Percentiles rank a stretch among this genome's conserved stretches.
Evolutionary conservation across 2,888 invertebrate genomes (phyloP).

Genomic region (Caenorhabditis angaria): DNA sequence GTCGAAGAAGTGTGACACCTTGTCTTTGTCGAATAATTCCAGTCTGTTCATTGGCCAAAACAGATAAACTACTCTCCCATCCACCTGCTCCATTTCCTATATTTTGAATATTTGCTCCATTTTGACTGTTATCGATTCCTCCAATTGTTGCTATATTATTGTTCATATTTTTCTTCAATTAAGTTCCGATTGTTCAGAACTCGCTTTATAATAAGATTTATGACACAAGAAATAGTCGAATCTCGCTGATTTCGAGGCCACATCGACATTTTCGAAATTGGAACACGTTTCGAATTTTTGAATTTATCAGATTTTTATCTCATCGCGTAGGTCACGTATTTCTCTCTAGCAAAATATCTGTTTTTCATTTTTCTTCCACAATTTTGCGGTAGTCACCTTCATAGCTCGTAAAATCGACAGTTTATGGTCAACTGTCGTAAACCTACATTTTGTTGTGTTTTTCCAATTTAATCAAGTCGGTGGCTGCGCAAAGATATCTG

Average conservation of each 20-base stretch:
- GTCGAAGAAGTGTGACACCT: conserved; percentile 37
- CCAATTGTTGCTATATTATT: not conserved
- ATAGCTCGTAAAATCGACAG: not conserved
- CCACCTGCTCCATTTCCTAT: too few species aligned
- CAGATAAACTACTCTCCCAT: conserved; percentile 38
- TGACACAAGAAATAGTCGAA: not conserved
- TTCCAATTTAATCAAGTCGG: not conserved
- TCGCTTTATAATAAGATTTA: not conserved
- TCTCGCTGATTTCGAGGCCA: not conserved
- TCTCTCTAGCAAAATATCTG: too few species aligned
- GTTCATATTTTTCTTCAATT: not conserved
- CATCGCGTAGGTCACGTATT: too few species aligned
- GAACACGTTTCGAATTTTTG: too few species aligned
- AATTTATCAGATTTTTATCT: too few species aligned
- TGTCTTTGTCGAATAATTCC: conserved; percentile 25
- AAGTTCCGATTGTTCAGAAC: not conserved
- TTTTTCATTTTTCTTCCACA: not conserved
- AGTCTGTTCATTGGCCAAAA: conserved; percentile 39
- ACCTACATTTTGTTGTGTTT: not conserved
- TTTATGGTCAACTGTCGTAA: conserved; percentile 4
- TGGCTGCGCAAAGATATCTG: too few species aligned
- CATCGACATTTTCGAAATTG: not conserved
- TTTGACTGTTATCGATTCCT: not conserved
- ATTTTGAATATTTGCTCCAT: not conserved
- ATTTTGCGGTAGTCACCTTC: conserved; percentile 1